A percentile compares a stretch with the other conserved stretches of the same genome.
Evolutionary conservation across 2,797 vertebrate genomes (phyloP).

Genomic region (Anguilla pacifica): DNA sequence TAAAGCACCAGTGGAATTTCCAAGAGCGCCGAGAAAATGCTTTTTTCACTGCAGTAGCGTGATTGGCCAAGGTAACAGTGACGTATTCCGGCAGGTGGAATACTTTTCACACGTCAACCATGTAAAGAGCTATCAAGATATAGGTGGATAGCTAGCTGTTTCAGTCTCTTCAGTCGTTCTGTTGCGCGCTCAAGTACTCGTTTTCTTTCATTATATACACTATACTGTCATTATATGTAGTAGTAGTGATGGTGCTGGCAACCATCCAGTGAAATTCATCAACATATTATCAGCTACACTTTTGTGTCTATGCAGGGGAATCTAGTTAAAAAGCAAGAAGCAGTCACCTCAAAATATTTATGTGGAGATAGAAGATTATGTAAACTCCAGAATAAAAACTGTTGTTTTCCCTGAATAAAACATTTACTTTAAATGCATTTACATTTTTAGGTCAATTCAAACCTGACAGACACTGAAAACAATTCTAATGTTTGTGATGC

Average conservation of each 20-base stretch:
- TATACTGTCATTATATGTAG: no score
- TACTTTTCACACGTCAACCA: constrained; percentile 27
- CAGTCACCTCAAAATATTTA: not conserved
- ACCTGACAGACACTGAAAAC: not conserved
- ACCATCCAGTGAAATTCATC: no score
- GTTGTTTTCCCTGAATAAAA: not conserved
- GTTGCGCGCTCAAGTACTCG: not conserved
- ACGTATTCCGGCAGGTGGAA: constrained; percentile 29
- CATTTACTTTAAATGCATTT: not conserved
- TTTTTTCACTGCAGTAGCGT: not conserved
- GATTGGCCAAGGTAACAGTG: constrained; percentile 34
- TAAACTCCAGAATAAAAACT: not conserved
- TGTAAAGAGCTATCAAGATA: not conserved
- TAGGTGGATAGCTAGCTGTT: no score
- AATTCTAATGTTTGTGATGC: not conserved
- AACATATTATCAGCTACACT: no score
- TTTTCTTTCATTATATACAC: no score
- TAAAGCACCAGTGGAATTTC: constrained; percentile 37
- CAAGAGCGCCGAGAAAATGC: constrained; percentile 27
- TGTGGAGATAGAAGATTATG: not conserved
- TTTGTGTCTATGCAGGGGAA: no score
- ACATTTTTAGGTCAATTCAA: not conserved
- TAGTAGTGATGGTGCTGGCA: no score
- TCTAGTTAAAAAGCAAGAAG: not conserved
- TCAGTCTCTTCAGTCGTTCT: not conserved